Base-by-base conservation (phyloP, 2,113 vertebrate genomes). In the Glareola pratincola region DNA sequence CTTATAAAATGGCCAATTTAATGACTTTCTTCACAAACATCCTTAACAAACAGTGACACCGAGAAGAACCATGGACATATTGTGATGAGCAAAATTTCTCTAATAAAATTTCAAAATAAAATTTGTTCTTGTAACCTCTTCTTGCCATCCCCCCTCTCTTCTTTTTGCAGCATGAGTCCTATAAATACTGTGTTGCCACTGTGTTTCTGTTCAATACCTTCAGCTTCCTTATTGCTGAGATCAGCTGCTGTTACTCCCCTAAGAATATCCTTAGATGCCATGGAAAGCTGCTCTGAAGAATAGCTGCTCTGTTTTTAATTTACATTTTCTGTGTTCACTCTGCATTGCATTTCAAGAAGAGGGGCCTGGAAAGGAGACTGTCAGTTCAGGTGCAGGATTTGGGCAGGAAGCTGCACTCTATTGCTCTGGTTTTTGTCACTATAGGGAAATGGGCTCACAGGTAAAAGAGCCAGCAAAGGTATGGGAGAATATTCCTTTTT, bases 121-220 rank as follows among this genome's bases (percentile, higher is more conserved):
- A 36, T 18, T 56, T 72, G 10, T 37, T 50, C 8, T 41, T n/a
- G 15, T 19, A 36, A 12, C 16, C 8, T 71, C 5, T 54, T 0
- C 13, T 27, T 14, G 1, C 5, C 13, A 4, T 1, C 0, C 6
- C 7, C 29, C 2, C 8, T 21, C 2, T 1, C 6, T 26, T 15
- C 53, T 21, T 34, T 10, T 30, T n/a, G 1, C 14, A 29, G 8
- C 22, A 3, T 14, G 8, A 34, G 5, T 66, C 41, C 14, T 86
- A 72, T 71, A 78, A 66, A 41, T 72, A 22, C 34, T 37, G 17
- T 27, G 1, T 41, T 78, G 26, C 18, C 23, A 4, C 34, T 15
- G 3, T 22, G 29, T 76, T 92, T 83, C 67, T 75, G 30, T 91
- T 53, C 83, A 76, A 48, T 72, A 43, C 39, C 36, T 79, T 73